Percentiles rank a stretch among this genome's conserved stretches.
Conservation (phyloP, 2,797 vertebrate genomes). For the Nannoperca obscura region DNA sequence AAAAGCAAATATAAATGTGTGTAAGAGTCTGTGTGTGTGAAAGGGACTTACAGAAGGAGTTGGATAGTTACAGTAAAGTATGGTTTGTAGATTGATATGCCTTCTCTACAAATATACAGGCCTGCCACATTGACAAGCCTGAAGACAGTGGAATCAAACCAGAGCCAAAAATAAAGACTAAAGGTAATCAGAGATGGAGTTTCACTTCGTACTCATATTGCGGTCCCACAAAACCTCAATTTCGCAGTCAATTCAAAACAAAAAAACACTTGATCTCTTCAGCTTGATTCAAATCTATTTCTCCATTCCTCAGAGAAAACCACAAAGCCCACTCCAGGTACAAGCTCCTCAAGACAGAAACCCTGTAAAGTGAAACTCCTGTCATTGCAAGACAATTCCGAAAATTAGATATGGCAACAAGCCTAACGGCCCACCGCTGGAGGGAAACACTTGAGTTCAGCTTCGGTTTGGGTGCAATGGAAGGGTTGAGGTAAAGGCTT, state of each 20-base stretch:
- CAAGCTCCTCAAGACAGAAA: slow-evolving; percentile 32
- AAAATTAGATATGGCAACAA: slow-evolving; percentile 67
- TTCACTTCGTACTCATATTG: slow-evolving; percentile 11
- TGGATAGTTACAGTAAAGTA: slow-evolving; percentile 5
- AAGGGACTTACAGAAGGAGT: background rate
- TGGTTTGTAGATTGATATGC: background rate
- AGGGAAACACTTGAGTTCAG: slow-evolving; percentile 52
- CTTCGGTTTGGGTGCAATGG: slow-evolving; percentile 5
- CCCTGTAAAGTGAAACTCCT: slow-evolving; percentile 53
- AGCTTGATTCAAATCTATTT: slow-evolving; percentile 56
- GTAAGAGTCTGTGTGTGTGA: background rate
- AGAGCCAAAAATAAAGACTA: slow-evolving; percentile 7
- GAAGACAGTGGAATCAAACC: slow-evolving; percentile 4
- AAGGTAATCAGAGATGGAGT: slow-evolving; percentile 23
- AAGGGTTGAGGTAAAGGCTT: slow-evolving; percentile 45
- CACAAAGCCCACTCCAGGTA: slow-evolving; percentile 47
- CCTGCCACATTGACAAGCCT: background rate
- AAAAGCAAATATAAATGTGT: background rate
- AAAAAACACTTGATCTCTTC: slow-evolving; percentile 39
- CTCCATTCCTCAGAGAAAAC: slow-evolving; percentile 49
- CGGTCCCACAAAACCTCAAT: slow-evolving; percentile 33
- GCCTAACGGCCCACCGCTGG: slow-evolving; percentile 10
- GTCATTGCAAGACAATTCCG: slow-evolving; percentile 56
- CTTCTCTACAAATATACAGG: background rate
- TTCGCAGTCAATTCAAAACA: slow-evolving; percentile 51